These are phyloP conservation scores for Platichthys flesus DNA, from an alignment of 2,113 vertebrate genomes.

Conservation along the genomic window DNA sequence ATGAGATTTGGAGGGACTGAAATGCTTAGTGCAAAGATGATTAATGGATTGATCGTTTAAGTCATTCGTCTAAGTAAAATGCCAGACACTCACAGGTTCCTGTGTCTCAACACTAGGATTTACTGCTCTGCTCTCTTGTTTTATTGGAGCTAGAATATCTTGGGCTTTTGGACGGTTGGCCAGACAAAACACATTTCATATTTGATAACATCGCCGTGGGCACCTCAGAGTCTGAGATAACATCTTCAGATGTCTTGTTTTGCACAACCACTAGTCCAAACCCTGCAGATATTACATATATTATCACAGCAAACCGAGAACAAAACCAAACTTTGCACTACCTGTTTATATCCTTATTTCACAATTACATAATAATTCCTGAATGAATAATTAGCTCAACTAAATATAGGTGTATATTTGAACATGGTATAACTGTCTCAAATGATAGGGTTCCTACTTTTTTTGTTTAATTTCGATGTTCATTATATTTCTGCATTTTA, in stretches of 20 bases:
- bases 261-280: neutral
- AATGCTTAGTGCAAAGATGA: neutral
- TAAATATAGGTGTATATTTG: no score
- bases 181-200: neutral
- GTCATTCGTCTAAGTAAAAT: conserved; percentile 2
- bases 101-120: neutral
- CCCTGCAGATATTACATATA: neutral
- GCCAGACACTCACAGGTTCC: neutral
- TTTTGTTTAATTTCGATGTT: no score
- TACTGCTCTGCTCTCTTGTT: neutral
- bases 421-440: no score
- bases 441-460: no score
- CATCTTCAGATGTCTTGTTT: neutral
- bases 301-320: neutral
- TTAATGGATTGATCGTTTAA: neutral
- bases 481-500: neutral
- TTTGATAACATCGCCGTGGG: neutral
- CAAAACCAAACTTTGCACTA: neutral
- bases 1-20: conserved; percentile 1
- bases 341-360: no score
- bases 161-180: neutral
- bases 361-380: no score
- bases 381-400: no score
- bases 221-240: neutral
- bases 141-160: neutral